Conservation (phyloP, 1,140 invertebrate species). For the Procambarus virginalis region DNA sequence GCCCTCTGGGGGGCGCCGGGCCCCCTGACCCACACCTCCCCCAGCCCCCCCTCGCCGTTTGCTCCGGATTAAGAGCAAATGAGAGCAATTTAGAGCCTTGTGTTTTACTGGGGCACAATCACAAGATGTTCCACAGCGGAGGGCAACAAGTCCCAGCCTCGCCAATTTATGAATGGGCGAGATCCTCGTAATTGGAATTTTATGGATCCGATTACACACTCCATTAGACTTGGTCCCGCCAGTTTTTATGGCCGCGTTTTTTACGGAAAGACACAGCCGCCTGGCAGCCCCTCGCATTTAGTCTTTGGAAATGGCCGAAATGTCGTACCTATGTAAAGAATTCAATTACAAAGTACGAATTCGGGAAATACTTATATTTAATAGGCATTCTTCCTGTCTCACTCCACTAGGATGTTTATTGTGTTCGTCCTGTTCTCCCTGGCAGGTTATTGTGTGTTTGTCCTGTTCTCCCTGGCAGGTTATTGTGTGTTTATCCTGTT, state of each 20-base stretch:
- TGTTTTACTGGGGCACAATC: background rate
- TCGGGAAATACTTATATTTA: slow-evolving; percentile 18
- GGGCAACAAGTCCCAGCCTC: slow-evolving; percentile 24
- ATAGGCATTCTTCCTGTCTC: background rate
- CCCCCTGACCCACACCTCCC: too few relatives aligned
- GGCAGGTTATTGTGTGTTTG: background rate
- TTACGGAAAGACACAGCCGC: slow-evolving; percentile 16
- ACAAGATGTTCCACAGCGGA: background rate
- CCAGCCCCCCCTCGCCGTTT: too few relatives aligned
- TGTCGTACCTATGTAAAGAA: slow-evolving; percentile 32
- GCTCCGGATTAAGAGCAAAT: too few relatives aligned
- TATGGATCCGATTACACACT: slow-evolving; percentile 50
- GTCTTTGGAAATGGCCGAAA: slow-evolving; percentile 28
- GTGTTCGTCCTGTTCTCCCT: background rate
- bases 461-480: background rate
- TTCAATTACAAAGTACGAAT: slow-evolving; percentile 34
- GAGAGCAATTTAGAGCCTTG: too few relatives aligned
- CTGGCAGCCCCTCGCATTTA: slow-evolving; percentile 17
- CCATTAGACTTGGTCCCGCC: slow-evolving; percentile 38
- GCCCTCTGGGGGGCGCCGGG: too few relatives aligned
- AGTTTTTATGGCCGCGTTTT: slow-evolving; percentile 31
- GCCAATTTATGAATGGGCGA: slow-evolving; percentile 43
- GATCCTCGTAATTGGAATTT: slow-evolving; percentile 49
- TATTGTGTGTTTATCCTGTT: background rate
- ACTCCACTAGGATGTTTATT: background rate